Base-by-base conservation (phyloP, 2,113 vertebrate genomes). In the Zingel zingel region DNA sequence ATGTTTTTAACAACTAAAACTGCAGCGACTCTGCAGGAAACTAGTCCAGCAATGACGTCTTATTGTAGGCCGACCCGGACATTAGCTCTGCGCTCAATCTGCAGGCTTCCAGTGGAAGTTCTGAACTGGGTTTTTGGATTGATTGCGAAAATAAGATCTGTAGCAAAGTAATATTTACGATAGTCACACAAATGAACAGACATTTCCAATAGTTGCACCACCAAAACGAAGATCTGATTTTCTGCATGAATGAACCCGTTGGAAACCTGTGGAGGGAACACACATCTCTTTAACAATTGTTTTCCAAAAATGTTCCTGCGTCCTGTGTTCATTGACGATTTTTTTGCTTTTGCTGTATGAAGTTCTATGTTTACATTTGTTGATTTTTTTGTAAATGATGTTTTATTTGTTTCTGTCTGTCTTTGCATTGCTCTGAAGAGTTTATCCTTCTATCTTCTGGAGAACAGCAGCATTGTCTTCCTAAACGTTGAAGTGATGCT, bases 301-400 rank as follows among this genome's bases (percentile, higher is more conserved):
- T 43, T 19, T 39, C 62, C 27, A 15, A 13, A 65, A 84, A 58
- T 0, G 13, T 54, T 82, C 75, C 14, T 43, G 39, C 10, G 47
- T 58, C 75, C 68, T 65, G 77, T 65, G 79, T 56, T 25, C 39
- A 77, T 12, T 61, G 79, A 65, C 70, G 64, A 19, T 83, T 76
- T 11, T 83, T 75, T 80, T 25, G 50, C 45, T 68, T 71, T 56
- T 64, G 43, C 54, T 74, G 77, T 62, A 50, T 87, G 79, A 90
- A 74, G 74, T 73, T 86, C 15, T 61, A 50, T 73, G 90, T 93
- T 93, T 92, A 93, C 92, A 91, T 86, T 91, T 80, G 47, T 21
- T 18, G 14, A n/a, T 19, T 2, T 13, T 30, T 67, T 76, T 78
- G 66, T 83, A 74, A 67, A 81, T 86, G 1, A 73, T 69, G 53